Conservation (phyloP, 2,113 vertebrate species). For the Fulmarus glacialis region DNA sequence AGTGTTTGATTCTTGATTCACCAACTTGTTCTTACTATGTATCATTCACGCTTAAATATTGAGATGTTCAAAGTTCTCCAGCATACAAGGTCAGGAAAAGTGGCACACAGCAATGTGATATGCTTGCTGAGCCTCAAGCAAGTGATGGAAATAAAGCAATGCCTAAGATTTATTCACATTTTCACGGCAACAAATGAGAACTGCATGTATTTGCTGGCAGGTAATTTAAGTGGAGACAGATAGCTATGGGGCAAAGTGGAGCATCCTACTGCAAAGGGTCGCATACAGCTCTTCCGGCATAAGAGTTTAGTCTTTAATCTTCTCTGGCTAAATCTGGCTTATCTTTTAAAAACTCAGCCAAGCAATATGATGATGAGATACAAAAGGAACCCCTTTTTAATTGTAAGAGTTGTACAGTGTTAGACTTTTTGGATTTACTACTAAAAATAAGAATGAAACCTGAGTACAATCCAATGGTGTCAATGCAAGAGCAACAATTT, state of each 20-base stretch:
- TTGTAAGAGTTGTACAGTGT: neutral
- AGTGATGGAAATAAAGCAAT: neutral
- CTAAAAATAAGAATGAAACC: neutral
- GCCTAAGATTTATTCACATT: neutral
- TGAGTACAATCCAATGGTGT: neutral
- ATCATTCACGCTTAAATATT: neutral
- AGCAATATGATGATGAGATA: neutral
- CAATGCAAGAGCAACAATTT: neutral
- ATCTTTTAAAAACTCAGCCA: neutral
- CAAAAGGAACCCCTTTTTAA: neutral
- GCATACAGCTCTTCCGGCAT: neutral
- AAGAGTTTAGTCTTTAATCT: neutral
- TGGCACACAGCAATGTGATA: neutral
- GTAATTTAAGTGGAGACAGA: neutral
- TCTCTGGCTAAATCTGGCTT: neutral
- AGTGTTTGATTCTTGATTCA: neutral
- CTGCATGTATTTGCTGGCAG: neutral
- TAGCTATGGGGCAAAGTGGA: neutral
- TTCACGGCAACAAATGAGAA: conserved; percentile 13
- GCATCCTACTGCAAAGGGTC: neutral
- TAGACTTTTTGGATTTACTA: neutral
- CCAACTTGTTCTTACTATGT: neutral
- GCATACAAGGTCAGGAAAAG: neutral
- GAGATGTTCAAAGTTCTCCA: neutral
- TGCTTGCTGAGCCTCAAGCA: neutral